Percentiles rank a stretch among this genome's conserved stretches.
phyloP scores from a whole-genome alignment of 2,888 invertebrate genomes.

The Hypomecis punctinalis region DNA sequence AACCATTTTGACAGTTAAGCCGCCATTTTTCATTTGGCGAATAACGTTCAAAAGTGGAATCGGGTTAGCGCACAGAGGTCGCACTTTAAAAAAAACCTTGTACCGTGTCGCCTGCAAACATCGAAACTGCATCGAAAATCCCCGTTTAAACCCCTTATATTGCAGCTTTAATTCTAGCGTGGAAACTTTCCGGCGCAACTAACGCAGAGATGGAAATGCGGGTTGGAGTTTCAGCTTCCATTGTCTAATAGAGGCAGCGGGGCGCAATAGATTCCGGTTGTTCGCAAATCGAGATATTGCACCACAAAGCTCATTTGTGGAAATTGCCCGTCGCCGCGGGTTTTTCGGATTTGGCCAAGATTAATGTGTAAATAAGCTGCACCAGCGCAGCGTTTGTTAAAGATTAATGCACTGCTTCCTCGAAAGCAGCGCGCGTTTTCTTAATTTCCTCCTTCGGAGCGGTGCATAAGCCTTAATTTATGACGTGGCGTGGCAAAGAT shows the following conservation, averaged over 20 bases:
- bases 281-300: slow-evolving; percentile 83
- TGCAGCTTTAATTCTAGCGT: slow-evolving; percentile 67
- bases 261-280: slow-evolving; percentile 79
- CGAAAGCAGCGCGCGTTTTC: slow-evolving; percentile 61
- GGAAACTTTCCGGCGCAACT: slow-evolving; percentile 59
- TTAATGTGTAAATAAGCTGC: slow-evolving; percentile 49
- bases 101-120: slow-evolving; percentile 62
- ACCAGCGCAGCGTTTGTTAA: slow-evolving; percentile 46
- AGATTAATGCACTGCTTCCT: slow-evolving; percentile 62
- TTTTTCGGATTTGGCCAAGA: slow-evolving; percentile 53
- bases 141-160: slow-evolving; percentile 66
- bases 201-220: slow-evolving; percentile 70
- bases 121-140: slow-evolving; percentile 61
- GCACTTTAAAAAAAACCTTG: slow-evolving; percentile 65
- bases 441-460: slow-evolving; percentile 66
- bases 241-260: slow-evolving; percentile 56
- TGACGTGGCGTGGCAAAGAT: slow-evolving; percentile 66
- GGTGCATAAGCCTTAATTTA: slow-evolving; percentile 69
- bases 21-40: slow-evolving; percentile 77
- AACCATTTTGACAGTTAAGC: slow-evolving; percentile 79
- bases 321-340: slow-evolving; percentile 66
- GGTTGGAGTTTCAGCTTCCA: slow-evolving; percentile 57
- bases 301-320: slow-evolving; percentile 79
- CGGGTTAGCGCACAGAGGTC: slow-evolving; percentile 68
- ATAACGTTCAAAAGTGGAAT: slow-evolving; percentile 62